Evolutionary conservation across 2,888 invertebrate genomes (phyloP).

Genomic region (Epinotia bilunana): DNA sequence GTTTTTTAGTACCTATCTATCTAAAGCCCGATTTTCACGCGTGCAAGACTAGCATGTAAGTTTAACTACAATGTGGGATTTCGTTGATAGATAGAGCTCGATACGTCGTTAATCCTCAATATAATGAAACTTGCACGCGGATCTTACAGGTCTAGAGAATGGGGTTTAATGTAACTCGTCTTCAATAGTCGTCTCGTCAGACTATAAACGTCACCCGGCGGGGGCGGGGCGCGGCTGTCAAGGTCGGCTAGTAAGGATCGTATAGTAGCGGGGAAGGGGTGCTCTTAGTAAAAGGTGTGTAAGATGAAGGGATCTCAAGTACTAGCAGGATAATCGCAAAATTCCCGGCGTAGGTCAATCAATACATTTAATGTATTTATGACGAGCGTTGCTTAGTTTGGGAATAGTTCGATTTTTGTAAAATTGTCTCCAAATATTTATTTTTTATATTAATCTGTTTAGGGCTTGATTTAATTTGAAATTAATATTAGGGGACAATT

Average conservation of each 20-base stretch:
- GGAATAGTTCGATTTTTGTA: no score
- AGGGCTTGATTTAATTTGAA: no score
- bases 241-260: slow-evolving; percentile 51
- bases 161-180: neutral
- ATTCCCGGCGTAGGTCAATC: neutral
- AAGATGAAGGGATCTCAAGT: no score
- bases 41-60: no score
- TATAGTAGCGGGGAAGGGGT: slow-evolving; percentile 2
- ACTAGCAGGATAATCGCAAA: no score
- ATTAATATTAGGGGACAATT: no score
- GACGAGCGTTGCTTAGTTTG: neutral
- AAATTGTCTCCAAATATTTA: no score
- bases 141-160: no score
- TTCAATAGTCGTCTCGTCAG: slow-evolving; percentile 25
- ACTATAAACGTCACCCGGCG: slow-evolving; percentile 17
- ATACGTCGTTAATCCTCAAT: no score
- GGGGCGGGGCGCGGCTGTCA: slow-evolving; percentile 50
- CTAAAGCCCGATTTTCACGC: neutral
- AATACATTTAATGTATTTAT: neutral
- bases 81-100: no score
- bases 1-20: neutral
- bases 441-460: neutral
- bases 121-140: no score
- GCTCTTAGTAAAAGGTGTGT: neutral
- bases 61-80: no score